Evolutionary conservation across 1,140 invertebrate genomes (phyloP).

Genomic region (Cydia strobilella): DNA sequence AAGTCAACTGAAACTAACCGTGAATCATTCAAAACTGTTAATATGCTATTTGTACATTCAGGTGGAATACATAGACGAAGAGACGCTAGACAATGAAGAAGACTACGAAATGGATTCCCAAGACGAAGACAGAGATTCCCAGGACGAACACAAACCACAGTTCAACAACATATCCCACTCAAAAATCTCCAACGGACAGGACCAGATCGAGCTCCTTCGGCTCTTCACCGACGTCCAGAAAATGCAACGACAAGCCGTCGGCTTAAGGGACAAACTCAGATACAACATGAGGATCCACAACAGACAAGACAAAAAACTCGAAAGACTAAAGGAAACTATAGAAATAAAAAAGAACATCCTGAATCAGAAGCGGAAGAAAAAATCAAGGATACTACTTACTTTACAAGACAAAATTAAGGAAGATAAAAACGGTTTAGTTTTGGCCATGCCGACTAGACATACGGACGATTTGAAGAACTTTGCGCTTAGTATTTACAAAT

Average conservation of each 20-base stretch:
- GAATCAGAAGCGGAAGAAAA: slow-evolving; percentile 69
- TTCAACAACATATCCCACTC: slow-evolving; percentile 37
- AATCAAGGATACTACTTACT: slow-evolving; percentile 65
- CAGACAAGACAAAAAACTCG: slow-evolving; percentile 56
- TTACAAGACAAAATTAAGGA: slow-evolving; percentile 75
- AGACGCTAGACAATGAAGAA: slow-evolving; percentile 63
- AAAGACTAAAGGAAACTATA: slow-evolving; percentile 60
- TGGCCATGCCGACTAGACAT: slow-evolving; percentile 71
- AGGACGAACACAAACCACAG: slow-evolving; percentile 38
- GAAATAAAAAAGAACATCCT: slow-evolving; percentile 66
- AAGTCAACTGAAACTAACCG: no score
- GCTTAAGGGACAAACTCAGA: slow-evolving; percentile 63
- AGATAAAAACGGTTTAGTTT: slow-evolving; percentile 66
- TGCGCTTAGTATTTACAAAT: slow-evolving; percentile 72
- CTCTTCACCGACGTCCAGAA: slow-evolving; percentile 71
- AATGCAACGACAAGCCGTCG: slow-evolving; percentile 62
- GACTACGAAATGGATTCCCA: slow-evolving; percentile 57
- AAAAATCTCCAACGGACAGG: slow-evolving; percentile 35
- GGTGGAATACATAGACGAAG: slow-evolving; percentile 77
- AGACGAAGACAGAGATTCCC: slow-evolving; percentile 39
- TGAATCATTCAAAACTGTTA: no score
- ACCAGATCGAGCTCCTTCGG: slow-evolving; percentile 61
- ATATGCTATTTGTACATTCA: slow-evolving; percentile 40
- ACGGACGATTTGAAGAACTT: slow-evolving; percentile 74
- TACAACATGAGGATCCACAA: slow-evolving; percentile 60